Percentiles rank a stretch among this genome's conserved stretches.
phyloP scores from a whole-genome alignment of 2,797 vertebrate genomes.

The Pangasius sanitwongsei region DNA sequence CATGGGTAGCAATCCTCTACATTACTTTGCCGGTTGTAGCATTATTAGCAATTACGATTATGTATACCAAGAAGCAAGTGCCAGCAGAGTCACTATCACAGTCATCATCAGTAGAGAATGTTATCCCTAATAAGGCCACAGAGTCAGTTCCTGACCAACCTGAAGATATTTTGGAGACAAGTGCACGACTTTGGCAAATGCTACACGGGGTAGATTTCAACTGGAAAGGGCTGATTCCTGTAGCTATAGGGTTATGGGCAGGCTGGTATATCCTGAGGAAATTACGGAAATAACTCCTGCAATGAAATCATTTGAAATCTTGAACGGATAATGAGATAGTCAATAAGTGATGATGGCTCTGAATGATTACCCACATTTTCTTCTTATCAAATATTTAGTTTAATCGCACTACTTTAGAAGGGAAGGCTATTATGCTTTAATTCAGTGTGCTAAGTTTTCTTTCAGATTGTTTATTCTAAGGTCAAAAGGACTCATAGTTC shows the following conservation, averaged over 20 bases:
- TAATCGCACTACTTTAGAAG: not conserved
- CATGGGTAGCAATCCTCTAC: not conserved
- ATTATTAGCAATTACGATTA: not conserved
- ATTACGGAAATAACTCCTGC: not conserved
- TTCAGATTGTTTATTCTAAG: not conserved
- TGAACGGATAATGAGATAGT: not conserved
- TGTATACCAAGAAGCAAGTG: not conserved
- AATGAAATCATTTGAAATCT: not conserved
- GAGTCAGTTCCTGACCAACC: not conserved
- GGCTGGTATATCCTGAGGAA: slow-evolving; percentile 6
- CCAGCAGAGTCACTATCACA: not conserved
- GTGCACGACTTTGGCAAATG: not conserved
- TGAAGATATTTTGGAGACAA: not conserved
- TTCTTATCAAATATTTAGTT: not conserved
- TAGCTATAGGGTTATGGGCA: not conserved
- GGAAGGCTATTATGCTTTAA: not conserved
- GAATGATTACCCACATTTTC: not conserved
- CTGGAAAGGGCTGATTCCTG: not conserved
- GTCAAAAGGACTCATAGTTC: not conserved
- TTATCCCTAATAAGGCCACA: not conserved
- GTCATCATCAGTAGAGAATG: not conserved
- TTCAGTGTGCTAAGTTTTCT: not conserved
- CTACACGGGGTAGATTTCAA: not conserved
- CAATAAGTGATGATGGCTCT: not conserved
- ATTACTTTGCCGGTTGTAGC: not conserved